A percentile compares a stretch with the other conserved stretches of the same genome.
phyloP scores from a whole-genome alignment of 2,113 vertebrate species.

The Haemorhous mexicanus region DNA sequence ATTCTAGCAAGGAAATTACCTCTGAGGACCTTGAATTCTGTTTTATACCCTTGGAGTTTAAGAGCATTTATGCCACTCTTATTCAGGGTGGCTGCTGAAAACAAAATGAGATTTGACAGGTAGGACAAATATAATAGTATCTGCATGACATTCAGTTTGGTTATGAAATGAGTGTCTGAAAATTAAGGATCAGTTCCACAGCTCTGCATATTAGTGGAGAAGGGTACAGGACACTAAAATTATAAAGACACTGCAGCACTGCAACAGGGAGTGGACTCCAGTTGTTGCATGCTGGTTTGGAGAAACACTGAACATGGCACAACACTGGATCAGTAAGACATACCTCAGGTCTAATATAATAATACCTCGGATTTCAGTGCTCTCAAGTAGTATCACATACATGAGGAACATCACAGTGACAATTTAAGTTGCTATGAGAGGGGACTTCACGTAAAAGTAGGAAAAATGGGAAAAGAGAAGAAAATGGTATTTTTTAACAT shows the following conservation, averaged over 20 bases:
- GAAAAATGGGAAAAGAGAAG: neutral
- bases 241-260: neutral
- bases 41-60: neutral
- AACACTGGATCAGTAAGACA: neutral
- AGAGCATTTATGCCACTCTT: neutral
- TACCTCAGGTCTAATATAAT: neutral
- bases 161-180: neutral
- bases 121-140: neutral
- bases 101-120: neutral
- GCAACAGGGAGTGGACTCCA: neutral
- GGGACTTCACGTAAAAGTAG: neutral
- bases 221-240: neutral
- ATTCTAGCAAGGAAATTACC: neutral
- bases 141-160: neutral
- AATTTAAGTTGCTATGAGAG: rapidly evolving
- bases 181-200: neutral
- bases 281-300: rapidly evolving
- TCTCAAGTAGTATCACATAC: neutral
- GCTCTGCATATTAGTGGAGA: neutral
- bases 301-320: neutral
- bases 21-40: neutral
- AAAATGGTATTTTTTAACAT: neutral
- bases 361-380: rapidly evolving
- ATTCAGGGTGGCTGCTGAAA: neutral
- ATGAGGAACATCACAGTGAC: neutral